These are phyloP conservation scores for Anoura caudifer DNA, from an alignment of 2,113 vertebrate genomes.

Conservation along the genomic window DNA sequence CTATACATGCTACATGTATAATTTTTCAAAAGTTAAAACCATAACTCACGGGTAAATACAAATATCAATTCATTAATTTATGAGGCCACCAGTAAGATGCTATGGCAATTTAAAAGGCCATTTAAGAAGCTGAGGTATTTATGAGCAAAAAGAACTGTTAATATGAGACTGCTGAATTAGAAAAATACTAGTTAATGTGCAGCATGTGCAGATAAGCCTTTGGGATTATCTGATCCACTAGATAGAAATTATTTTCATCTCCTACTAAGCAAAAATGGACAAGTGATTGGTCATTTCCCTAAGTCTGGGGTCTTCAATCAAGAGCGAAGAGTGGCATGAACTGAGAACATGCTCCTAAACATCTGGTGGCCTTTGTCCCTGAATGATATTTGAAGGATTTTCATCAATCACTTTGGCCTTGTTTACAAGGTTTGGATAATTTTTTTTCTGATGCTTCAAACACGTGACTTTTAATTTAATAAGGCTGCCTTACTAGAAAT, in stretches of 20 bases:
- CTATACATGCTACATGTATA: no score
- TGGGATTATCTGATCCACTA: neutral
- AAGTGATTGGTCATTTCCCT: neutral
- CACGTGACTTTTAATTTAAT: neutral
- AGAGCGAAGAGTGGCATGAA: neutral
- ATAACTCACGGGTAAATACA: neutral
- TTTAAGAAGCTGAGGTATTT: neutral
- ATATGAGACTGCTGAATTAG: neutral
- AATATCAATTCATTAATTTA: neutral
- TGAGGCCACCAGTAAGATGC: neutral
- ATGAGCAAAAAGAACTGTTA: neutral
- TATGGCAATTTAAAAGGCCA: neutral
- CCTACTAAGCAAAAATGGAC: neutral
- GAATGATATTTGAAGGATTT: neutral
- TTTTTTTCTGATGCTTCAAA: neutral
- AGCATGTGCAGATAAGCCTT: neutral
- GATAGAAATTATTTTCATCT: neutral
- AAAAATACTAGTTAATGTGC: neutral
- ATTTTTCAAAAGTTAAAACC: neutral
- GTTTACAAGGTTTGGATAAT: neutral
- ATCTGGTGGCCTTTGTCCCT: neutral
- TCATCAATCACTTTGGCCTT: neutral
- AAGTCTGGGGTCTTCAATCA: neutral
- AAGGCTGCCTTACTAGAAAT: neutral
- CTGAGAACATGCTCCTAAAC: no score